Percentiles rank a stretch among this genome's conserved stretches.
phyloP scores from a whole-genome alignment of 2,888 invertebrate species.

The Argynnis bischoffii region DNA sequence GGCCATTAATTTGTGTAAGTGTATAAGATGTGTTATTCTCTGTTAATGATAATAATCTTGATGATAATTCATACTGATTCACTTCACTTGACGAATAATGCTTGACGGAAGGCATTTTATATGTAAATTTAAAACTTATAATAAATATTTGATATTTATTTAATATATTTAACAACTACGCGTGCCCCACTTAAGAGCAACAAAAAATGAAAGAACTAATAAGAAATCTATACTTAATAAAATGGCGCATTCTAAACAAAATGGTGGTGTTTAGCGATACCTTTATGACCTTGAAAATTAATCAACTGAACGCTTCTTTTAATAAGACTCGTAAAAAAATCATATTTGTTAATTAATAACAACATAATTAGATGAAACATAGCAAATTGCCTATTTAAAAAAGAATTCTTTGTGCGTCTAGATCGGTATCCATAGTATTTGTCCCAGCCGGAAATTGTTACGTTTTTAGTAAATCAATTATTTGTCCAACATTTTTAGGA shows the following conservation, averaged over 20 bases:
- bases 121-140: conserved; percentile 70
- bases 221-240: conserved; percentile 34
- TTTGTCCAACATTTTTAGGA: too few species aligned
- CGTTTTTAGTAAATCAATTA: too few species aligned
- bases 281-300: conserved; percentile 33
- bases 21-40: conserved; percentile 78
- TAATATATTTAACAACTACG: conserved; percentile 39
- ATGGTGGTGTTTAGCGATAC: conserved; percentile 49
- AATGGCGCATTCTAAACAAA: conserved; percentile 49
- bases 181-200: conserved; percentile 57
- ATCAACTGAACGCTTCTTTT: conserved; percentile 28
- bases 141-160: conserved; percentile 54
- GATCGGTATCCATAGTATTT: too few species aligned
- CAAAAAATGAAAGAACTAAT: conserved; percentile 49
- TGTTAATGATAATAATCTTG: conserved; percentile 76
- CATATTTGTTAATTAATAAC: background rate
- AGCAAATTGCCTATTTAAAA: too few species aligned
- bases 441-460: too few species aligned
- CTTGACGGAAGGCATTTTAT: conserved; percentile 74
- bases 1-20: conserved; percentile 86
- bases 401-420: too few species aligned
- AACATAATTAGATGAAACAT: background rate
- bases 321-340: background rate
- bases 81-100: conserved; percentile 79
- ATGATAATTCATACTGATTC: conserved; percentile 79